Base-by-base conservation (phyloP, 1,140 invertebrate genomes). In the Polyergus mexicanus region DNA sequence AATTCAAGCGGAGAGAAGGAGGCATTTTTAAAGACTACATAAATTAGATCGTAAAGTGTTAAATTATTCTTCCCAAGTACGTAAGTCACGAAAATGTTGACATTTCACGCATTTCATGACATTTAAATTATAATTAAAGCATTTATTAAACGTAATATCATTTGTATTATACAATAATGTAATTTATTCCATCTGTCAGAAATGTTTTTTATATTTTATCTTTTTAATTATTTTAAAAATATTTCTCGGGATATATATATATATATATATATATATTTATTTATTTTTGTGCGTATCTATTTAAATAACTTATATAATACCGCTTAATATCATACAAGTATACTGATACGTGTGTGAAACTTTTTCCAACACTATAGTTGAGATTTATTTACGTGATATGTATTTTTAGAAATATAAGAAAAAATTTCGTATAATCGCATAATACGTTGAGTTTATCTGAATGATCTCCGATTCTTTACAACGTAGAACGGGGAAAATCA, bases 1-100 rank as follows among this genome's bases (percentile, higher is more conserved):
- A 75, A 75, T 66, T 68, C 41, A 44, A 74, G 65, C 28, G 35
- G 51, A 22, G 44, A 58, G 41, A 51, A 22, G 10, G 47, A 13
- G 16, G 16, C 35, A 22, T 72, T 13, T 58, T 13, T 58, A 66
- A 13, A 75, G 16, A 28, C 25, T n/a, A n/a, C n/a, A n/a, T n/a
- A n/a, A n/a, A n/a, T n/a, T n/a, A n/a, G n/a, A n/a, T n/a, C n/a
- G n/a, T n/a, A n/a, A n/a, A n/a, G n/a, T n/a, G n/a, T n/a, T n/a
- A n/a, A n/a, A n/a, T n/a, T n/a, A n/a, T n/a, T n/a, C n/a, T n/a
- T n/a, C n/a, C n/a, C n/a, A n/a, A n/a, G n/a, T n/a, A n/a, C n/a
- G n/a, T n/a, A n/a, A n/a, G n/a, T n/a, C n/a, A n/a, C n/a, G n/a
- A n/a, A n/a, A n/a, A n/a, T n/a, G n/a, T n/a, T n/a, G n/a, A n/a